A percentile compares a stretch with the other conserved stretches of the same genome.
phyloP scores from a whole-genome alignment of 1,140 invertebrate species.

The Pachypsylla venusta region DNA sequence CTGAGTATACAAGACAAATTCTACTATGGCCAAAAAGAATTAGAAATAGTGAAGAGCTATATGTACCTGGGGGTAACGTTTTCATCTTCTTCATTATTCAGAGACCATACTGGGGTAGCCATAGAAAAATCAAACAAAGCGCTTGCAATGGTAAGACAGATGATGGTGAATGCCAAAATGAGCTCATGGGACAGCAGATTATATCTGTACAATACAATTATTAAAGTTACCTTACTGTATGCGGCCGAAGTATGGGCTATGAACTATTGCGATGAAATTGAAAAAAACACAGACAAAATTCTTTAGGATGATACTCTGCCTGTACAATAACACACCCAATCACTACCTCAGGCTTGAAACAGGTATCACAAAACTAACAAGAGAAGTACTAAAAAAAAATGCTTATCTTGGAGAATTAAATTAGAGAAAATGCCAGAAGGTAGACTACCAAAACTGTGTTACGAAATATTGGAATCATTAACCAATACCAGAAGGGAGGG shows the following conservation, averaged over 20 bases:
- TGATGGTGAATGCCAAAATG: background rate
- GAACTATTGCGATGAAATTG: background rate
- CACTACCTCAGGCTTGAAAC: background rate
- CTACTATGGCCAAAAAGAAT: background rate
- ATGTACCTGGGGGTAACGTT: background rate
- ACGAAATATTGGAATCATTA: background rate
- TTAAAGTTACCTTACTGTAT: background rate
- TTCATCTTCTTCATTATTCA: background rate
- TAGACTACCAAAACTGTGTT: background rate
- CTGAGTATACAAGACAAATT: background rate
- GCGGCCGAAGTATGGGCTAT: background rate
- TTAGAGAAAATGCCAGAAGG: background rate
- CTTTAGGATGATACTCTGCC: background rate
- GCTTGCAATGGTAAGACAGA: background rate
- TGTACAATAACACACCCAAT: background rate
- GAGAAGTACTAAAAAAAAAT: background rate
- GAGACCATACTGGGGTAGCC: background rate
- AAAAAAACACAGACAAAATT: background rate
- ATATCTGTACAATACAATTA: background rate
- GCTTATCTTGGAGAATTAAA: background rate
- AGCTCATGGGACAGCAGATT: background rate
- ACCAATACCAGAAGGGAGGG: background rate
- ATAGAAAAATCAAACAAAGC: background rate
- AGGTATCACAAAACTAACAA: background rate
- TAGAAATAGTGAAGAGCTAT: background rate